Percentiles rank a stretch among this genome's conserved stretches.
Conservation (phyloP, 1,140 invertebrate genomes). For the Lethrus apterus region DNA sequence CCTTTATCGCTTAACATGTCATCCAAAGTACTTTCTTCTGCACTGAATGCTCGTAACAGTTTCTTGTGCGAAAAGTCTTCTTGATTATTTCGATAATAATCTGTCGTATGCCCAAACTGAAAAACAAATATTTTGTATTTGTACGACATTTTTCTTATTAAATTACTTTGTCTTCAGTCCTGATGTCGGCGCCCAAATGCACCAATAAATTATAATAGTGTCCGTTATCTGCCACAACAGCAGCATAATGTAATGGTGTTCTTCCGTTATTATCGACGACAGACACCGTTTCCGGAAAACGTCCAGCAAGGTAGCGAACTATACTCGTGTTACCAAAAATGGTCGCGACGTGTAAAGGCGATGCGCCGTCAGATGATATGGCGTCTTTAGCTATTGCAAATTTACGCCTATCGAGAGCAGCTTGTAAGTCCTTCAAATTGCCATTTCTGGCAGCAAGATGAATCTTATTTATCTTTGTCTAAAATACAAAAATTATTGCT, state of each 20-base stretch:
- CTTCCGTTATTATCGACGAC: constrained; percentile 70
- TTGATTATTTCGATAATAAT: constrained; percentile 65
- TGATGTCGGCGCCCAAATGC: constrained; percentile 76
- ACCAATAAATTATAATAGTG: constrained; percentile 81
- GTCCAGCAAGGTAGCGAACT: constrained; percentile 55
- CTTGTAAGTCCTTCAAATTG: constrained; percentile 74
- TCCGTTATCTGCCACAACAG: constrained; percentile 75
- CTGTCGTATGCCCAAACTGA: constrained; percentile 66
- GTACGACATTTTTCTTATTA: not conserved
- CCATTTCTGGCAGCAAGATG: constrained; percentile 81
- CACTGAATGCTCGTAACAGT: constrained; percentile 61
- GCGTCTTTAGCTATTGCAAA: constrained; percentile 80
- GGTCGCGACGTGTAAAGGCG: constrained; percentile 86
- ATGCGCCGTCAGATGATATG: constrained; percentile 75
- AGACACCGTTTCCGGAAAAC: constrained; percentile 79
- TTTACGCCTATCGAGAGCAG: constrained; percentile 81
- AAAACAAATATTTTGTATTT: constrained; percentile 20
- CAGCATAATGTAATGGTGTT: constrained; percentile 87
- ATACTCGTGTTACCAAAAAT: constrained; percentile 68
- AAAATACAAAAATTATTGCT: constrained; percentile 32
- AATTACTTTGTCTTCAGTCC: constrained; percentile 74
- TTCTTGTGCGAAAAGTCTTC: constrained; percentile 60
- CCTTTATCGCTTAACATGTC: constrained; percentile 69
- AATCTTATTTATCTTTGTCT: constrained; percentile 84
- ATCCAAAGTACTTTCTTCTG: constrained; percentile 54